Conservation (phyloP, 2,113 vertebrate species). For the Falco punctatus region DNA sequence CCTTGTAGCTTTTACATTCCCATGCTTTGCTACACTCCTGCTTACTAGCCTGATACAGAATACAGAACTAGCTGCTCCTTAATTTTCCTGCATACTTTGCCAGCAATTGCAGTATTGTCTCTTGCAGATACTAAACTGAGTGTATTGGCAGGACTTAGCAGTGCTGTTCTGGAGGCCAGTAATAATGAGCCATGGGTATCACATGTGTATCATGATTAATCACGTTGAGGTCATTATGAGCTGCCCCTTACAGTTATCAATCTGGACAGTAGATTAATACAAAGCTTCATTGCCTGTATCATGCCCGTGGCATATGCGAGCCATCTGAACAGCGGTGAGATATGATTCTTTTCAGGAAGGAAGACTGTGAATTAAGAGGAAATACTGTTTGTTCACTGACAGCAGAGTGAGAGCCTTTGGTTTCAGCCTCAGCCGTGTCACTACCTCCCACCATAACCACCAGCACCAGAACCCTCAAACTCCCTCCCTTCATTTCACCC, state of each 20-base stretch:
- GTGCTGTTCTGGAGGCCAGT: constrained; percentile 34
- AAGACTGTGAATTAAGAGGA: constrained; percentile 1
- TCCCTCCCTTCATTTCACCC: not conserved
- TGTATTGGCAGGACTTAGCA: constrained; percentile 47
- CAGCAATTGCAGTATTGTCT: constrained; percentile 63
- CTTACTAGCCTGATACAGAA: not conserved
- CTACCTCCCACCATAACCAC: not conserved
- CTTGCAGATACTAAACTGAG: constrained; percentile 21
- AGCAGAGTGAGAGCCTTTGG: not conserved
- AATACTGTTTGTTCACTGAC: not conserved
- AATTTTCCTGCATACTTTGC: constrained; percentile 44
- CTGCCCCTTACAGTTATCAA: constrained; percentile 41
- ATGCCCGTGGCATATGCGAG: constrained; percentile 32
- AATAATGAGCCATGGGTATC: constrained; percentile 64
- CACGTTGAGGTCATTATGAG: constrained; percentile 57
- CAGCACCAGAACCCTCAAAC: not conserved
- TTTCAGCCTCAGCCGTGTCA: not conserved
- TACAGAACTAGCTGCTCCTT: not conserved
- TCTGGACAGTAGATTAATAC: constrained; percentile 52
- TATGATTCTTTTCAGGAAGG: not conserved
- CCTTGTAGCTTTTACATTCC: not conserved
- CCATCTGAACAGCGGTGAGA: not conserved
- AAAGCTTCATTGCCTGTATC: constrained; percentile 60
- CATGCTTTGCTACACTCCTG: not conserved
- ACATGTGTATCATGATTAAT: constrained; percentile 54